A percentile compares a stretch with the other conserved stretches of the same genome.
These are phyloP conservation scores for Erebia aethiops DNA, from an alignment of 2,888 invertebrate genomes.

Conservation along the genomic window DNA sequence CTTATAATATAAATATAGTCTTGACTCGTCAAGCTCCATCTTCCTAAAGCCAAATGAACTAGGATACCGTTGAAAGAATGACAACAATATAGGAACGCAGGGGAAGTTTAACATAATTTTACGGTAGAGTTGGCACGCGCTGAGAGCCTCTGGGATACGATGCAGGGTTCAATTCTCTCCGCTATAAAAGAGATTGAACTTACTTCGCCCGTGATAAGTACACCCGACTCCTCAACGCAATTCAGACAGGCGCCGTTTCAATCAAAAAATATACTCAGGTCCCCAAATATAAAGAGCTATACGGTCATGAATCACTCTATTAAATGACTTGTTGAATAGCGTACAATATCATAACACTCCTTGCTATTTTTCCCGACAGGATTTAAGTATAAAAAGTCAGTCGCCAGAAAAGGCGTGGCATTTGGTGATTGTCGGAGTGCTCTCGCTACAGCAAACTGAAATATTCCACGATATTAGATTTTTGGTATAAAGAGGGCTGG, in stretches of 20 bases:
- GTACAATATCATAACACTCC: constrained; percentile 32
- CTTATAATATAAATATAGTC: background rate
- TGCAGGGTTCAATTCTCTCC: constrained; percentile 66
- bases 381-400: constrained; percentile 28
- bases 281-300: constrained; percentile 45
- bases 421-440: constrained; percentile 32
- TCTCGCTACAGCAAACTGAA: constrained; percentile 30
- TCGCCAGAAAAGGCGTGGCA: constrained; percentile 35
- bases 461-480: constrained; percentile 63
- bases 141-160: constrained; percentile 62
- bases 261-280: constrained; percentile 49
- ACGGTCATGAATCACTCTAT: constrained; percentile 27
- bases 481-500: constrained; percentile 53
- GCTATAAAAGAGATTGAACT: constrained; percentile 80
- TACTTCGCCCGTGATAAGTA: constrained; percentile 73
- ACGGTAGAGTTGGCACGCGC: constrained; percentile 68
- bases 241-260: constrained; percentile 56
- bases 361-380: constrained; percentile 18
- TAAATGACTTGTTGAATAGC: constrained; percentile 36
- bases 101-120: constrained; percentile 77
- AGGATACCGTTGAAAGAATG: constrained; percentile 55
- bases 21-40: background rate
- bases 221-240: constrained; percentile 55
- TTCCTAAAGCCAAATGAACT: constrained; percentile 44
- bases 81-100: constrained; percentile 62